Evolutionary conservation across 2,888 invertebrate genomes (phyloP).

Genomic region (Acanthosepion esculentum): DNA sequence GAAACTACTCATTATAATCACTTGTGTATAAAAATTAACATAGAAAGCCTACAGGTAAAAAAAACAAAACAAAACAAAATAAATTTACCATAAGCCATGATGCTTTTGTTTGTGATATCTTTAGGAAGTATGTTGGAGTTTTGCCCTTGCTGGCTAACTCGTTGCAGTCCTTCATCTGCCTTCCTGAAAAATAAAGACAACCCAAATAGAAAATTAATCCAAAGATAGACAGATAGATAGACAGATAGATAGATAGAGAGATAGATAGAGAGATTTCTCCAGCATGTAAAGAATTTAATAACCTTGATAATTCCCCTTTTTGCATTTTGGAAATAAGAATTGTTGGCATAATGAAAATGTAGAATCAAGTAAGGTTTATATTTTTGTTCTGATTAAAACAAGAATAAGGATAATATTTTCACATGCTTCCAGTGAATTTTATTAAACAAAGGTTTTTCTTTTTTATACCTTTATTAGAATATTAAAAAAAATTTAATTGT

Average conservation of each 20-base stretch:
- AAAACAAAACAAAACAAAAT: neutral
- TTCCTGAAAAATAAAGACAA: constrained; percentile 77
- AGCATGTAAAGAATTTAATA: too few species aligned
- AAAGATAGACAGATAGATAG: neutral
- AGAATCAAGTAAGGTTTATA: too few species aligned
- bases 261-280: neutral
- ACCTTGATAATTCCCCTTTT: too few species aligned
- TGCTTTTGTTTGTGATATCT: constrained; percentile 89
- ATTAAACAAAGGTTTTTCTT: too few species aligned
- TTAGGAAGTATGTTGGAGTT: constrained; percentile 78
- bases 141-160: constrained; percentile 80
- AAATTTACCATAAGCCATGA: constrained; percentile 86
- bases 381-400: too few species aligned
- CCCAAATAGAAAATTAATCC: neutral
- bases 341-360: too few species aligned
- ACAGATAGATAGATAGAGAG: neutral
- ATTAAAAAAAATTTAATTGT: too few species aligned
- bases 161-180: constrained; percentile 92
- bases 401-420: too few species aligned
- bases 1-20: neutral
- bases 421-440: too few species aligned
- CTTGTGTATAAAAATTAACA: neutral
- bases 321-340: too few species aligned
- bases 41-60: neutral
- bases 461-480: too few species aligned